Evolutionary conservation across 2,797 vertebrate genomes (phyloP).

Genomic region (Acridotheres tristis): DNA sequence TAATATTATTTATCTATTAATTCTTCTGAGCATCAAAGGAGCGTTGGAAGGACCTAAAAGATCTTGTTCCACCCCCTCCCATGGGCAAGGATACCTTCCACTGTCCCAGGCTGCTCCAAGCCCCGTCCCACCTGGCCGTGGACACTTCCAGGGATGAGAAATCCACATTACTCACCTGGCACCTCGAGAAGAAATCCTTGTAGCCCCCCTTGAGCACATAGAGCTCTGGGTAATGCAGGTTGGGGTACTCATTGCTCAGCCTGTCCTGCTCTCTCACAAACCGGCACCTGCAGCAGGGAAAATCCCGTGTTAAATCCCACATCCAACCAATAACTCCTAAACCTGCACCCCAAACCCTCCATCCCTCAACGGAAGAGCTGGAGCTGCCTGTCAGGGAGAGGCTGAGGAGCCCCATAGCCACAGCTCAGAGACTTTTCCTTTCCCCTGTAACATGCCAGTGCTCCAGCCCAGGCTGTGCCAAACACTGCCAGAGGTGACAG

Average conservation of each 20-base stretch:
- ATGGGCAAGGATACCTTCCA: not conserved
- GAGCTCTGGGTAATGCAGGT: slow-evolving; percentile 93
- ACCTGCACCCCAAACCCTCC: not conserved
- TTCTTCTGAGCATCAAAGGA: rapidly evolving
- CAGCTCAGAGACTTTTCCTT: not conserved
- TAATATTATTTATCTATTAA: not conserved
- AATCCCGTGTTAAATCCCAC: rapidly evolving
- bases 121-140: rapidly evolving
- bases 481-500: not conserved
- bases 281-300: slow-evolving; percentile 76
- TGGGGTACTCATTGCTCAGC: slow-evolving; percentile 88
- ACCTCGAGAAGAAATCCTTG: slow-evolving; percentile 89
- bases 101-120: rapidly evolving
- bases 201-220: slow-evolving; percentile 95
- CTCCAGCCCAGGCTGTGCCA: not conserved
- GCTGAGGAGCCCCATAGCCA: not conserved
- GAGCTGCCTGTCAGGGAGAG: not conserved
- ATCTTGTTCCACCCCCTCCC: not conserved
- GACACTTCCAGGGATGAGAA: not conserved
- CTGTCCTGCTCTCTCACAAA: slow-evolving; percentile 88
- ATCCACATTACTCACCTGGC: slow-evolving; percentile 73
- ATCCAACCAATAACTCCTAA: rapidly evolving
- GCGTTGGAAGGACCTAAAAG: not conserved
- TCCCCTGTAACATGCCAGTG: rapidly evolving
- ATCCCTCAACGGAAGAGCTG: rapidly evolving